phyloP scores from a whole-genome alignment of 2,888 invertebrate species.

The Notodonta ziczac region DNA sequence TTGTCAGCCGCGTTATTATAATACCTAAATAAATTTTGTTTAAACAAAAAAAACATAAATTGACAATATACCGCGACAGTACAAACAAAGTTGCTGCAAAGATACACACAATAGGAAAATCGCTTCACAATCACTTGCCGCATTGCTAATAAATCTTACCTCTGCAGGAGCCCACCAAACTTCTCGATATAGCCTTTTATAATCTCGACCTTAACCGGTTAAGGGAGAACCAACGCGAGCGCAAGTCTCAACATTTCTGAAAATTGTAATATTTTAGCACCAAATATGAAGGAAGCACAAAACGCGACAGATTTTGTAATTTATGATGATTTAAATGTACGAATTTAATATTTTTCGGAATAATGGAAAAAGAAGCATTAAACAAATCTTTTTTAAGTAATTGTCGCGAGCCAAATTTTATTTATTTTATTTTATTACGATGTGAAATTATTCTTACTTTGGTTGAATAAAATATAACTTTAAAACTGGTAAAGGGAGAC shows the following conservation, averaged over 20 bases:
- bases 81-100: background rate
- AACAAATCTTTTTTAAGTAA: background rate
- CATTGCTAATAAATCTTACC: constrained; percentile 1
- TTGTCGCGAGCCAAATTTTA: background rate
- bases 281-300: too few relatives aligned
- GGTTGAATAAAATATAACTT: background rate
- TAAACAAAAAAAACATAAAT: too few relatives aligned
- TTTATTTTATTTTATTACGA: background rate
- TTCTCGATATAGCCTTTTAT: background rate
- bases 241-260: background rate
- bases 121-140: background rate
- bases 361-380: background rate
- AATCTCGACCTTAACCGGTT: background rate
- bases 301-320: too few relatives aligned
- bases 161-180: background rate
- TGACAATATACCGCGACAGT: too few relatives aligned
- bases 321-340: too few relatives aligned
- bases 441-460: background rate
- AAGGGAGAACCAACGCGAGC: background rate
- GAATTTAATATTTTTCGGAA: too few relatives aligned
- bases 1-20: too few relatives aligned
- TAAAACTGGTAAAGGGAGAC: background rate
- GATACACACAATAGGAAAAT: background rate
- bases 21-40: too few relatives aligned
- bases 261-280: too few relatives aligned